Base-by-base conservation (phyloP, 1,140 invertebrate species). In the Ceratoteleas bidentatus region DNA sequence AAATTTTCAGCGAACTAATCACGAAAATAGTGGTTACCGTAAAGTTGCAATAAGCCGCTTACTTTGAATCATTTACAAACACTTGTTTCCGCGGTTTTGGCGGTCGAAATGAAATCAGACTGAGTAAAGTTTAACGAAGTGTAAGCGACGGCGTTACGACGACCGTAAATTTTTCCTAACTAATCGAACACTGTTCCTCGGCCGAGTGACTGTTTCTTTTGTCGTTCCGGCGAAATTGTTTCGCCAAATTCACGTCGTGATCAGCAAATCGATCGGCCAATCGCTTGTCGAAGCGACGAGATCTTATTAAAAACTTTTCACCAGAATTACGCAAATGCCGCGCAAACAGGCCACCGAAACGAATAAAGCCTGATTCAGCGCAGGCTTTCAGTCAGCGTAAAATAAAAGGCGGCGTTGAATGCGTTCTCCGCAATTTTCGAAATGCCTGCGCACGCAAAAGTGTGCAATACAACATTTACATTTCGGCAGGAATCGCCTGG, bases 351-450 rank as follows among this genome's bases (percentile, higher is more conserved):
- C 11, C 58, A 54, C 68, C 47, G 54, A 47, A 34, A 58, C n/a
- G 52, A 58, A 52, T 50, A 52, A 65, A 68, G 32, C 49, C 49
- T 11, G 40, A 77, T 62, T 77, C 33, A n/a, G 6, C 66, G 45
- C 60, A 57, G 43, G 45, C 56, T 65, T 61, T 60, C 58, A 45
- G 50, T 70, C 60, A 24, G 11, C 47, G n/a, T n/a, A 43, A 57
- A 70, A 64, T 61, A 64, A 64, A 69, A 64, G 15, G 8, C 32
- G 40, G 33, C 34, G 66, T 47, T 70, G 50, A 78, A 78, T 70
- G 65, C 75, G 68, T 78, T 78, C 65, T 57, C 60, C 66, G 33
- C 65, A 57, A 78, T 56, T 70, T 58, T 50, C 45, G 15, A 78
- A 65, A 58, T 53, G 36, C 16, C n/a, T 3, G 58, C 10, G n/a